phyloP scores from a whole-genome alignment of 2,888 invertebrate genomes.

The Amaurobius ferox region DNA sequence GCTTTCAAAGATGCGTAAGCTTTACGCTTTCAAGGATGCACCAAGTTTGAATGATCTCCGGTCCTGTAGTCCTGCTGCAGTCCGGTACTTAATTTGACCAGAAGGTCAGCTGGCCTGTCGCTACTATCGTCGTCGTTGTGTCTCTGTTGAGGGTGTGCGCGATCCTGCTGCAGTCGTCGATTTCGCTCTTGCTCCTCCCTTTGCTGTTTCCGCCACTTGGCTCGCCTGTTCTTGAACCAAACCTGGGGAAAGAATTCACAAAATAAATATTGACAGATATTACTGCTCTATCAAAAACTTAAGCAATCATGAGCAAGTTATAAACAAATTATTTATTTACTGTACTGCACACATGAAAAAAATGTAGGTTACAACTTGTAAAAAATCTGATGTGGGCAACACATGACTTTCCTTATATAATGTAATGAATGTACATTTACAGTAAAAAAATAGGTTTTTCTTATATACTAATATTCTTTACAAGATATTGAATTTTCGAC shows the following conservation, averaged over 20 bases:
- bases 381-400: too few relatives aligned
- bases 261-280: too few relatives aligned
- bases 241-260: constrained; percentile 85
- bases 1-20: not conserved
- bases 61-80: not conserved
- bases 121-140: not conserved
- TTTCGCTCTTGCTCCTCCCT: constrained; percentile 84
- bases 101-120: not conserved
- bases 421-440: too few relatives aligned
- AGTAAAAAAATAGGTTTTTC: too few relatives aligned
- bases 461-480: too few relatives aligned
- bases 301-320: too few relatives aligned
- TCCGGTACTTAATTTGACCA: not conserved
- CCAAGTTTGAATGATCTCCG: not conserved
- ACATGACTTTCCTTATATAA: too few relatives aligned
- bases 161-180: constrained; percentile 78
- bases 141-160: not conserved
- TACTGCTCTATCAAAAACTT: too few relatives aligned
- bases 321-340: too few relatives aligned
- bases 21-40: not conserved
- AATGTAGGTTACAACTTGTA: too few relatives aligned
- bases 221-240: constrained; percentile 96
- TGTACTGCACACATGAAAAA: too few relatives aligned
- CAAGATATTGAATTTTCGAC: too few relatives aligned
- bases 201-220: constrained; percentile 97